These are phyloP conservation scores for Melangyna quadrimaculata DNA, from an alignment of 2,888 invertebrate genomes.

Conservation along the genomic window DNA sequence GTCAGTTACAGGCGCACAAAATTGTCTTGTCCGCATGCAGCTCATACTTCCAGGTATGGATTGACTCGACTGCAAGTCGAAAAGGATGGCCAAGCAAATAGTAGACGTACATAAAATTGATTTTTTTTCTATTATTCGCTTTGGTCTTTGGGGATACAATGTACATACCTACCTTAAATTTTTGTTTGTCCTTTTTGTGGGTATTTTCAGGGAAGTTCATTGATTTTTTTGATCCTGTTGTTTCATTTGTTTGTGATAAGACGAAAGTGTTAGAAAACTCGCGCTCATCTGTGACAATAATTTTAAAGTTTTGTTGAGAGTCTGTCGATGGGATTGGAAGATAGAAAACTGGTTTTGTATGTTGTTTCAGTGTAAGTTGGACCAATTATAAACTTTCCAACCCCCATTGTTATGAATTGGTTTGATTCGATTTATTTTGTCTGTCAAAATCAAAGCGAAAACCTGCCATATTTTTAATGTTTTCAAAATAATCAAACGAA, in stretches of 20 bases:
- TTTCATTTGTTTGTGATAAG: background rate
- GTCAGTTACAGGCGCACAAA: slow-evolving; percentile 93
- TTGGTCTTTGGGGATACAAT: background rate
- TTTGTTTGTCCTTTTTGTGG: slow-evolving; percentile 1
- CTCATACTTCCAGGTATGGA: slow-evolving; percentile 92
- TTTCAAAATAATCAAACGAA: no score
- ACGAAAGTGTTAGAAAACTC: background rate
- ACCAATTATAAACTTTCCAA: background rate
- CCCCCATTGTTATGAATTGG: background rate
- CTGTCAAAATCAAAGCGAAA: background rate
- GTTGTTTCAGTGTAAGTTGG: background rate
- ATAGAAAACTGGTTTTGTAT: background rate
- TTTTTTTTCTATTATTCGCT: slow-evolving; percentile 19
- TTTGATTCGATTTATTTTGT: background rate
- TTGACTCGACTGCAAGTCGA: background rate
- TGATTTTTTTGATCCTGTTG: background rate
- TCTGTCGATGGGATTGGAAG: background rate
- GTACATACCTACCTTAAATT: background rate
- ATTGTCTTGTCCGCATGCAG: slow-evolving; percentile 95
- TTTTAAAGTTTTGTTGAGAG: background rate
- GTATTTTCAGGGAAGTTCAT: slow-evolving; percentile 7
- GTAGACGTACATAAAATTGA: slow-evolving; percentile 27
- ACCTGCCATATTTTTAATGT: no score
- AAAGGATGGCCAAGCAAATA: background rate
- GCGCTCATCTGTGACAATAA: background rate